Conservation (phyloP, 2,113 vertebrate genomes). For the Macquaria australasica region DNA sequence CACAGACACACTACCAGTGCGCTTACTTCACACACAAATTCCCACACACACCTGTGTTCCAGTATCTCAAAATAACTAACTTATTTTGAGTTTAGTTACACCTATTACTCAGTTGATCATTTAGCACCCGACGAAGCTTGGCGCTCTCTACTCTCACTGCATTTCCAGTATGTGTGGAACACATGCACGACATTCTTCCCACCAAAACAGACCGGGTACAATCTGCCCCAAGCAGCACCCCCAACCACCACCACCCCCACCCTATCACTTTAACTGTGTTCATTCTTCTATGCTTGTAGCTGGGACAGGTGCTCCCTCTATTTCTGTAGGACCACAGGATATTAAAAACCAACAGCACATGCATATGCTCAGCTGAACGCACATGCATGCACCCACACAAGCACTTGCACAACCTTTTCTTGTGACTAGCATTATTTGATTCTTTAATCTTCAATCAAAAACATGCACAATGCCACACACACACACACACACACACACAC, state of each 20-base stretch:
- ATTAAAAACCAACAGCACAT: constrained; percentile 72
- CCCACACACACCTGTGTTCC: constrained; percentile 25
- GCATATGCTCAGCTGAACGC: constrained; percentile 28
- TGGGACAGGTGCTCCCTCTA: constrained; percentile 85
- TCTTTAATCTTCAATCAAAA: not conserved
- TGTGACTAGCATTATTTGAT: not conserved
- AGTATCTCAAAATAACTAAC: constrained; percentile 30
- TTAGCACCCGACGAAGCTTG: constrained; percentile 31
- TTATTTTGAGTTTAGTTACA: constrained; percentile 46
- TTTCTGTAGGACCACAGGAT: constrained; percentile 80
- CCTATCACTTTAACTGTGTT: constrained; percentile 75
- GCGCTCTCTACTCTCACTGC: constrained; percentile 60
- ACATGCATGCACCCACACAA: not conserved
- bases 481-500: not conserved
- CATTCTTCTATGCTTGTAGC: constrained; percentile 75
- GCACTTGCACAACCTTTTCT: not conserved
- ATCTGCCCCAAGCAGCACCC: constrained; percentile 31
- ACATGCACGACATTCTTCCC: constrained; percentile 74
- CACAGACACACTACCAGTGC: not conserved
- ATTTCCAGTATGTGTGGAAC: constrained; percentile 65
- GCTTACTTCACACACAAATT: not conserved
- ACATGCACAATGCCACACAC: not conserved
- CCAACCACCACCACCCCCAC: constrained; percentile 24
- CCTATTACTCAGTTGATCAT: constrained; percentile 29
- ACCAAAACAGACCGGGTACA: constrained; percentile 78